Percentiles rank a stretch among this genome's conserved stretches.
Evolutionary conservation across 2,113 vertebrate genomes (phyloP).

Genomic region (Leptobrachium leishanense): DNA sequence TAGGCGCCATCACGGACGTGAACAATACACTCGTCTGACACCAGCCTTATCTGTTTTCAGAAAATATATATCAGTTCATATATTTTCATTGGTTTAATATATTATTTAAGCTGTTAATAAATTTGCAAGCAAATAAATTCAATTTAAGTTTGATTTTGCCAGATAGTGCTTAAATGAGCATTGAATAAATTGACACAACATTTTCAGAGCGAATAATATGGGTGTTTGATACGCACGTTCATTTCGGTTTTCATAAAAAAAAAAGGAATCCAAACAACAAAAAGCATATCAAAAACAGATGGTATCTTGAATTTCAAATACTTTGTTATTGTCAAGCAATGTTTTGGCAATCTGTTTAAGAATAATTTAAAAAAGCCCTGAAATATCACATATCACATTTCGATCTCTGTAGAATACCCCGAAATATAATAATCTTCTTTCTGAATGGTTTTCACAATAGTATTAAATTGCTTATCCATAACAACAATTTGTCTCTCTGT

Average conservation of each 20-base stretch:
- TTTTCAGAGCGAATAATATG: neutral
- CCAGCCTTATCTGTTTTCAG: too few species aligned
- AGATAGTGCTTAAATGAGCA: neutral
- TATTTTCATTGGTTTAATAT: too few species aligned
- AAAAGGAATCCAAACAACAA: neutral
- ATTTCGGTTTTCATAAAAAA: neutral
- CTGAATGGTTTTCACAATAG: too few species aligned
- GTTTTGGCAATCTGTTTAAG: neutral
- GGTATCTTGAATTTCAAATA: neutral
- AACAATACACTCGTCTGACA: too few species aligned
- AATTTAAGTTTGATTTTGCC: neutral
- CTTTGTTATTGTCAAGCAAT: neutral
- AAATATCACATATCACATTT: neutral
- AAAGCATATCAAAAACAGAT: neutral
- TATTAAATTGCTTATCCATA: too few species aligned
- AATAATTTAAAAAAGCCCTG: neutral
- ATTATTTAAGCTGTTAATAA: too few species aligned
- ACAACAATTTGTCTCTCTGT: too few species aligned
- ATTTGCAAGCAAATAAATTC: too few species aligned
- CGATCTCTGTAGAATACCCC: neutral
- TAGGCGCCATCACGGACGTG: too few species aligned
- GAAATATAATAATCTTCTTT: neutral
- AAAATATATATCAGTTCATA: too few species aligned
- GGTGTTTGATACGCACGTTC: neutral
- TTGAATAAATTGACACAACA: slow-evolving; percentile 1